Base-by-base conservation (phyloP, 2,888 invertebrate genomes). In the Acanthosoma haemorrhoidale region DNA sequence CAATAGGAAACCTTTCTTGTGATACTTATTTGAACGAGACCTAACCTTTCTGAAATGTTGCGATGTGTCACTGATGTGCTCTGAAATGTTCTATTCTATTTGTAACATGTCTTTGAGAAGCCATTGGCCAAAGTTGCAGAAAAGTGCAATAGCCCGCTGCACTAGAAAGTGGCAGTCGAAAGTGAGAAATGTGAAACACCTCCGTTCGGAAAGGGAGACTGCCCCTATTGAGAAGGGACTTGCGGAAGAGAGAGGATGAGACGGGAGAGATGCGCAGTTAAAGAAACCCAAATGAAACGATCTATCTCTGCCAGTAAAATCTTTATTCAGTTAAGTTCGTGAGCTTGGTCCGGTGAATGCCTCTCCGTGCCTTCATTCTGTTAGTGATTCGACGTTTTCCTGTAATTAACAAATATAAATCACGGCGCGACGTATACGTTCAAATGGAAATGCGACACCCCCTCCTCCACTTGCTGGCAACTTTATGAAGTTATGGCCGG, bases 391-490 rank as follows among this genome's bases (percentile, higher is more conserved):
- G 21, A 51, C 29, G 21, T 51, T 51, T 51, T 51, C 51, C 51
- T 9, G 51, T 51, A 51, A 51, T 51, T 51, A 51, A 51, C 51
- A 51, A 4, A 51, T 51, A 51, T 51, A 51, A 51, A 51, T 51
- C 51, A 51, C 8, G 25, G 51, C 2, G 2, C 5, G 6, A n/a
- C n/a, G n/a, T n/a, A n/a, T 25, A n/a, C 25, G 25, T n/a, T 25
- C n/a, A 25, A 51, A 51, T 51, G 51, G 51, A 51, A 51, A 51
- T 51, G 51, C 51, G 51, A 51, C 51, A 51, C 51, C 51, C n/a
- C n/a, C n/a, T n/a, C n/a, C n/a, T n/a, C n/a, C n/a, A 25, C 25
- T 25, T n/a, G 3, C 51, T 25, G n/a, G 29, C 21, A 51, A 51
- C 4, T 51, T 51, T 51, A 51, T 51, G 51, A 51, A 6, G 51